Base-by-base conservation (phyloP, 2,888 invertebrate genomes). In the Megastigmus dorsalis region DNA sequence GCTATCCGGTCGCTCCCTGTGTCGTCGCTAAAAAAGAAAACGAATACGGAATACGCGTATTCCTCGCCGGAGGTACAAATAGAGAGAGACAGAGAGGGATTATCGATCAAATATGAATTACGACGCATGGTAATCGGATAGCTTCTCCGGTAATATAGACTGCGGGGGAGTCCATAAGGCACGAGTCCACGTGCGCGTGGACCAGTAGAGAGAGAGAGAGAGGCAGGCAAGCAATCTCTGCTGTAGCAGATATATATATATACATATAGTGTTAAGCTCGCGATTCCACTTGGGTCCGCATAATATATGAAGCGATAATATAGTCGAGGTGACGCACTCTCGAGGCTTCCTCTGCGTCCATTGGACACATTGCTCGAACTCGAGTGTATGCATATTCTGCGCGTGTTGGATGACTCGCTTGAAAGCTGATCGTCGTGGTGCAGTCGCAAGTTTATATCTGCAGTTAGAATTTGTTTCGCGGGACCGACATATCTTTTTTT, bases 281-380 rank as follows among this genome's bases (percentile, higher is more conserved):
- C 55, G n/a, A n/a, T 71, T 57, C 63, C 71, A 71, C 41, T 66
- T 57, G 26, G 7, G 45, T 68, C 75, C 74, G 68, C 70, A 76
- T 77, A 79, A 76, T 70, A 63, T 71, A 79, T 62, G 74, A 73
- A 73, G 74, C 65, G 74, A 75, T 73, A 75, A 78, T 75, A 70
- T 63, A 65, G 68, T 48, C 45, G 50, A 63, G 63, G 62, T 60
- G 75, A 72, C 68, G 33, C 43, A 59, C 41, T 7, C 13, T 7
- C 13, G 65, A 59, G n/a, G 68, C 54, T 70, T 60, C 43, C 60
- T 41, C n/a, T 52, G 23, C 13, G 7, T 7, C n/a, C n/a, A n/a
- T n/a, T n/a, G n/a, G n/a, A n/a, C n/a, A n/a, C n/a, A n/a, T n/a
- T n/a, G n/a, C n/a, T n/a, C n/a, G n/a, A n/a, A n/a, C n/a, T n/a